Evolutionary conservation across 2,797 vertebrate species (phyloP).

Genomic region (Phataginus tetradactyla): DNA sequence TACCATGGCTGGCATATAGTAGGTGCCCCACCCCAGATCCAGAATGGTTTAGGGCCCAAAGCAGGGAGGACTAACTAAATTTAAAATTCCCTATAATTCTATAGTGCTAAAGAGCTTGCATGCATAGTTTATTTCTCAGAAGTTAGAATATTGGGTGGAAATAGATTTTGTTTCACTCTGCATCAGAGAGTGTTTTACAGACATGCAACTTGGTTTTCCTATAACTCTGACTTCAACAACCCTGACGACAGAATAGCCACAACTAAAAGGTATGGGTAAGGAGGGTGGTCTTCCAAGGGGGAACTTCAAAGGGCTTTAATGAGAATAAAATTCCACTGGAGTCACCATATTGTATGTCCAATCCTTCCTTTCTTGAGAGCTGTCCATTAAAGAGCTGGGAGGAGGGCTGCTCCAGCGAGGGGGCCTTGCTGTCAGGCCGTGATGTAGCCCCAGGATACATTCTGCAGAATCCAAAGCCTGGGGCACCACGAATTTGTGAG

Average conservation of each 20-base stretch:
- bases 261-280: slow-evolving; percentile 42
- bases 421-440: not conserved
- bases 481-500: too few relatives aligned
- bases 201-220: slow-evolving; percentile 54
- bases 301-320: slow-evolving; percentile 66
- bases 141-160: not conserved
- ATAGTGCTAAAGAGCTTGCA: not conserved
- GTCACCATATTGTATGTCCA: not conserved
- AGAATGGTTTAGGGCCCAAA: not conserved
- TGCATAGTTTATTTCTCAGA: slow-evolving; percentile 1
- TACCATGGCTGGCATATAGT: not conserved
- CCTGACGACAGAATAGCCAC: slow-evolving; percentile 38
- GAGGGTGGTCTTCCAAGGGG: not conserved
- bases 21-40: not conserved
- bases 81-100: not conserved
- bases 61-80: not conserved
- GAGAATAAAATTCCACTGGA: slow-evolving; percentile 47
- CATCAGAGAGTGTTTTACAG: slow-evolving; percentile 70
- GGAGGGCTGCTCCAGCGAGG: not conserved
- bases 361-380: not conserved
- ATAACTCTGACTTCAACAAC: slow-evolving; percentile 32
- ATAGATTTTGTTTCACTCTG: slow-evolving; percentile 55
- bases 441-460: rapidly evolving
- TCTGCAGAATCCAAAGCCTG: not conserved
- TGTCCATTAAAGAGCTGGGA: not conserved